Evolutionary conservation across 1,140 invertebrate species (phyloP), one percentile per base, ranked within the genome.

Genomic region (Mactra quadrangularis): DNA sequence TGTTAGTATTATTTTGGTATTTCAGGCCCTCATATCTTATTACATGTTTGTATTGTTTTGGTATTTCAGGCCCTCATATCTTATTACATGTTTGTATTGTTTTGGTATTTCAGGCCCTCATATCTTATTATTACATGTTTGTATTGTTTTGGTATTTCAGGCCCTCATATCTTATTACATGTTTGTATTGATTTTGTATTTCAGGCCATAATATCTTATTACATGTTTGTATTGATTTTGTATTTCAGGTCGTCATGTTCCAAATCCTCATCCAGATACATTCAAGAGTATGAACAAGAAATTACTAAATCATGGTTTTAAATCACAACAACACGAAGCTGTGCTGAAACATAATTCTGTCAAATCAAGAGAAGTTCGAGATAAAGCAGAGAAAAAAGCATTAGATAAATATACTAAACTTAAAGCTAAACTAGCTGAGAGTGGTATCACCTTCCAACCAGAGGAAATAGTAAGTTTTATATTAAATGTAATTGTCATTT

Each of bases 251-350:
- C 27, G 38, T 35, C 71, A 74, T 45, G 22, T 82, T 15, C 35
- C 41, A 0, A 82, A 66, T 7, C 59, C 71, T 38, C 79, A 82
- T 52, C 70, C 79, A 35, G 50, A 72, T 9, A 74, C 71, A 31
- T 74, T 82, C 45, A 82, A 66, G 59, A 11, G 66, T 64, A 57
- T 59, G 29, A 53, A 45, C 2, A 38, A 68, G n/a, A 47, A 33
- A 45, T 82, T 82, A 17, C 38, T 45, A 6, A 47, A 66, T 13
- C 55, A 59, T 4, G 17, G 4, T 19, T 6, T 41, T 29, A 25
- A 22, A 2, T 3, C 27, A 9, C 9, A n/a, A 11, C 13, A 45
- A 17, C n/a, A n/a, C n/a, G n/a, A n/a, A n/a, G 55, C 70, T 13
- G 45, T 74, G 13, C 1, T 1, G 1, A 38, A 55, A 53, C 68